phyloP scores from a whole-genome alignment of 2,888 invertebrate species.

The Smittia sp. region DNA sequence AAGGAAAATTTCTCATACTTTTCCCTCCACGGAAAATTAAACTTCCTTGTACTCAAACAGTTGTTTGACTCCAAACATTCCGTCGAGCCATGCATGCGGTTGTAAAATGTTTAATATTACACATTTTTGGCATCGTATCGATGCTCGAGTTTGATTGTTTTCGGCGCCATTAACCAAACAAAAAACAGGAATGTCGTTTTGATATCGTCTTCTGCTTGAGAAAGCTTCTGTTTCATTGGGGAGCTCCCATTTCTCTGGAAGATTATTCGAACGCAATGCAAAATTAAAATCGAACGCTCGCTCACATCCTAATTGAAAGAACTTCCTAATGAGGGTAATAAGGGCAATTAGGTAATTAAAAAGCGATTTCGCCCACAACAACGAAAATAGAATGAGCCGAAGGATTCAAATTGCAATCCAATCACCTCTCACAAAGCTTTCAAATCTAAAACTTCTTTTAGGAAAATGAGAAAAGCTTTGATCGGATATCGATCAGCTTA shows the following conservation, averaged over 20 bases:
- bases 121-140: conserved; percentile 1
- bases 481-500: background rate
- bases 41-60: conserved; percentile 13
- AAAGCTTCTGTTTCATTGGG: too few species aligned
- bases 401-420: background rate
- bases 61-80: conserved; percentile 1
- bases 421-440: background rate
- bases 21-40: conserved; percentile 39
- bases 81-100: background rate
- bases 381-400: background rate
- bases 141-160: background rate
- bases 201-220: too few species aligned
- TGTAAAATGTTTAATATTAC: conserved; percentile 9
- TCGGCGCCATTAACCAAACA: background rate
- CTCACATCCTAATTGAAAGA: too few species aligned
- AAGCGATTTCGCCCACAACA: too few species aligned
- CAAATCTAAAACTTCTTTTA: too few species aligned
- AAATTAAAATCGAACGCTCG: too few species aligned
- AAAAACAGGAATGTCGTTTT: too few species aligned
- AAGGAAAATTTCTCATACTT: conserved; percentile 9
- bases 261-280: too few species aligned
- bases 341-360: background rate
- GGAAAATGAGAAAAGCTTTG: too few species aligned
- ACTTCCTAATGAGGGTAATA: conserved; percentile 15
- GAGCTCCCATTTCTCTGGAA: too few species aligned